phyloP scores from a whole-genome alignment of 2,113 vertebrate genomes.

The Amphiprion percula region DNA sequence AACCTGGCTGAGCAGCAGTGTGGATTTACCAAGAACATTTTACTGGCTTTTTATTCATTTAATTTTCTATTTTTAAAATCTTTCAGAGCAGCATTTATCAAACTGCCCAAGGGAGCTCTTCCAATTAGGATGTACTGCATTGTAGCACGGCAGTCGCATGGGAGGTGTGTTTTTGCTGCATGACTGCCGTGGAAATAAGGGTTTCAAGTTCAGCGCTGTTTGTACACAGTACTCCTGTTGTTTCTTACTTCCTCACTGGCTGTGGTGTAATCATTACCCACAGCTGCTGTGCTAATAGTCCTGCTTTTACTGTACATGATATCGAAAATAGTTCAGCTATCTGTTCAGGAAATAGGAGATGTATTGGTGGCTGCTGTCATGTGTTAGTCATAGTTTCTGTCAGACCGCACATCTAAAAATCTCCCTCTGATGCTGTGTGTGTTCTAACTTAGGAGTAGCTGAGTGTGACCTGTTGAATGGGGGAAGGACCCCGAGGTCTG shows the following conservation, averaged over 20 bases:
- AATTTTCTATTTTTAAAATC: not conserved
- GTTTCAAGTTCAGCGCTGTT: not conserved
- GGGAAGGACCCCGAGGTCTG: constrained; percentile 28
- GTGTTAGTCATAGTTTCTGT: constrained; percentile 4
- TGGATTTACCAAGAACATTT: not conserved
- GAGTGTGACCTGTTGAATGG: constrained; percentile 52
- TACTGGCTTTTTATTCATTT: not conserved
- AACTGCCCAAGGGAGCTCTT: not conserved
- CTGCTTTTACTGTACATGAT: not conserved
- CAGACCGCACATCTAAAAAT: not conserved
- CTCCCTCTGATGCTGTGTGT: not conserved
- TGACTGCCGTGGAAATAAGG: constrained; percentile 1
- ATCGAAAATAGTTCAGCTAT: not conserved
- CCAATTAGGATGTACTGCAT: not conserved
- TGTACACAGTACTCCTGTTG: constrained; percentile 5
- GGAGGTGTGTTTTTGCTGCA: constrained; percentile 7
- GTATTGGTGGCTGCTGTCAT: not conserved
- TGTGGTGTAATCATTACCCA: not conserved
- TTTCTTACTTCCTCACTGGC: not conserved
- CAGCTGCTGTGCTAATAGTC: not conserved
- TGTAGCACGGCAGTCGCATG: not conserved
- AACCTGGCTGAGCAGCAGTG: not conserved
- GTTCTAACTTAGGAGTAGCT: not conserved
- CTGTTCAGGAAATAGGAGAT: not conserved
- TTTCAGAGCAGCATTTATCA: not conserved